A percentile compares a stretch with the other conserved stretches of the same genome.
Conservation (phyloP, 2,888 invertebrate genomes). For the Synanthedon tipuliformis region DNA sequence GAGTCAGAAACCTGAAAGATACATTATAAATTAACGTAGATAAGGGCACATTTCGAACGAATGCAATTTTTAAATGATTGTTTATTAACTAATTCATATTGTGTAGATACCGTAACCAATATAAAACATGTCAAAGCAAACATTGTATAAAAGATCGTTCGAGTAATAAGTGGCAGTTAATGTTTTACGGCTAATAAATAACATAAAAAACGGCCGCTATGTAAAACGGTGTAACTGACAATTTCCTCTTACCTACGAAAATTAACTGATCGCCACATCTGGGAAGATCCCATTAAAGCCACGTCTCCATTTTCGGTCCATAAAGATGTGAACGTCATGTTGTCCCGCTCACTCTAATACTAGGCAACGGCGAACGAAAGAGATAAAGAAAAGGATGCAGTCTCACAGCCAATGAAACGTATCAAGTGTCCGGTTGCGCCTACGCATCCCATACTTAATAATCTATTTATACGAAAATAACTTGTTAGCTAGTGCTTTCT, state of each 20-base stretch:
- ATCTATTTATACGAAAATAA: too few relatives aligned
- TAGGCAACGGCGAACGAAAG: conserved; percentile 19
- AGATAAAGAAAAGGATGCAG: conserved; percentile 45
- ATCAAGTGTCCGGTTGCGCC: conserved; percentile 55
- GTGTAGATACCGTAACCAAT: too few relatives aligned
- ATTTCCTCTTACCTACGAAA: conserved; percentile 62
- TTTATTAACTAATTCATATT: too few relatives aligned
- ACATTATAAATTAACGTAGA: too few relatives aligned
- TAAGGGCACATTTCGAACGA: too few relatives aligned
- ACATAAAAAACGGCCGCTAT: conserved; percentile 44
- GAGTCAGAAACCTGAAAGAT: too few relatives aligned
- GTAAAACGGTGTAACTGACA: conserved; percentile 37
- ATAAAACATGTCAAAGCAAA: background rate
- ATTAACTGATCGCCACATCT: conserved; percentile 41
- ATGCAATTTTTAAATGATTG: too few relatives aligned
- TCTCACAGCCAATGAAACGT: conserved; percentile 60
- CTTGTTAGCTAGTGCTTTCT: too few relatives aligned
- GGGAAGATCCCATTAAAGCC: conserved; percentile 61
- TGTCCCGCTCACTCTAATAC: conserved; percentile 29
- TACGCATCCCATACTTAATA: conserved; percentile 43
- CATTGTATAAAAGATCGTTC: background rate
- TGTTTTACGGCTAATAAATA: conserved; percentile 34
- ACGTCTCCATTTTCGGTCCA: conserved; percentile 54
- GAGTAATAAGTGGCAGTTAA: conserved; percentile 15
- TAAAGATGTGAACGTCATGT: conserved; percentile 44